Base-by-base conservation (phyloP, 2,797 vertebrate genomes). In the Mus caroli region DNA sequence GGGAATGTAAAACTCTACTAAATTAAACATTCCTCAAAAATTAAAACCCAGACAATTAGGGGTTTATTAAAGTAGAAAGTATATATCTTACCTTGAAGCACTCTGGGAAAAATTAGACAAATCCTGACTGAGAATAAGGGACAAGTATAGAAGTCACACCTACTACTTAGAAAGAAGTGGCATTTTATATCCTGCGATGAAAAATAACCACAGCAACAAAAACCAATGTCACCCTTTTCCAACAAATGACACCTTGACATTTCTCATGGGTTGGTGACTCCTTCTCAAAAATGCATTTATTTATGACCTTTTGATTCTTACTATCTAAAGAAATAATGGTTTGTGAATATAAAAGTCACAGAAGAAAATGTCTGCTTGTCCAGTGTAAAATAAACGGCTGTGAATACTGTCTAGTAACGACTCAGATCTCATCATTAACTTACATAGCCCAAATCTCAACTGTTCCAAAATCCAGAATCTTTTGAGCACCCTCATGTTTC, bases 291-390 rank as follows among this genome's bases (percentile, higher is more conserved):
- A 17, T 62, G 52, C 6, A 76, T 83, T 88, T 79, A 86, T 75
- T n/a, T 2, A 52, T 62, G 60, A 86, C 37, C 84, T 97, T 90
- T 89, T 28, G 40, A 8, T 56, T 88, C 34, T 78, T 78, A 89
- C 62, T 90, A 43, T 88, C 31, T 14, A 64, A 78, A 82, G 67
- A 95, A 67, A 94, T 54, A 83, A 90, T 75, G 58, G 83, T 82
- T 43, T 92, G 67, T 91, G 28, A 58, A 24, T 95, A 19, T 37
- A 94, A 92, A 79, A 78, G 62, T 89, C 50, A 40, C 31, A 4
- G 40, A 58, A 82, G 85, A 75, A 94, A 80, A 80, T 75, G 54
- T 31, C 7, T 88, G 13, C 76, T 80, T 90, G 15, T 87, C 12
- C 26, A 62, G 28, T 58, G 24, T 58, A 31, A 62, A 84, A 15